A percentile compares a stretch with the other conserved stretches of the same genome.
These are phyloP conservation scores for Phortica okadai DNA, from an alignment of 2,888 invertebrate genomes.

Conservation along the genomic window DNA sequence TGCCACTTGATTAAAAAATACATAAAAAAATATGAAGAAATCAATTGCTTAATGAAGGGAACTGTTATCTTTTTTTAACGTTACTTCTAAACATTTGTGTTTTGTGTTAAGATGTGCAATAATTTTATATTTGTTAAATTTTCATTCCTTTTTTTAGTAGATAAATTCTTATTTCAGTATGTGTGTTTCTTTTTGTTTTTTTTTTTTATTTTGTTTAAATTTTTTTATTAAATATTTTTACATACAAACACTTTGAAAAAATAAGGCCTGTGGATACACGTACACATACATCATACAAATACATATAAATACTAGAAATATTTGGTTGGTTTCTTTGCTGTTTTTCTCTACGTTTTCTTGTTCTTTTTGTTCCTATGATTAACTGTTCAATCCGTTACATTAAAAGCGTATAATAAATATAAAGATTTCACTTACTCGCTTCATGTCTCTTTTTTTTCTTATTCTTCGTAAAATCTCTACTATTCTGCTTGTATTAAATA, in stretches of 20 bases:
- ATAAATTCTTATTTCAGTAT: slow-evolving; percentile 30
- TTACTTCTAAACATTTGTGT: slow-evolving; percentile 16
- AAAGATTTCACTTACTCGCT: neutral
- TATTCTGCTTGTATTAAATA: neutral
- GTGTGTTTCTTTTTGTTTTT: slow-evolving; percentile 41
- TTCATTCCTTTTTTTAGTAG: slow-evolving; percentile 29
- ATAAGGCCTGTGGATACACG: slow-evolving; percentile 76
- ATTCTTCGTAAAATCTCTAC: neutral
- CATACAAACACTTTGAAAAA: slow-evolving; percentile 52
- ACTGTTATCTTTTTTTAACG: neutral
- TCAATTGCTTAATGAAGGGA: too few relatives aligned
- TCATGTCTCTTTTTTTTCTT: neutral
- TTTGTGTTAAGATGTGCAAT: slow-evolving; percentile 29
- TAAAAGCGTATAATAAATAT: neutral
- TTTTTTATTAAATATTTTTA: slow-evolving; percentile 40
- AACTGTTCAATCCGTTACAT: neutral
- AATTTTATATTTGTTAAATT: slow-evolving; percentile 6
- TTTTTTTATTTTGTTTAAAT: slow-evolving; percentile 42
- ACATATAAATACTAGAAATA: slow-evolving; percentile 36
- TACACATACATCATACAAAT: slow-evolving; percentile 51
- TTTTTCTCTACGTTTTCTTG: neutral
- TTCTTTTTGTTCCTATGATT: neutral
- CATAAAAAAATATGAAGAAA: too few relatives aligned
- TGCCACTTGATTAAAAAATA: too few relatives aligned
- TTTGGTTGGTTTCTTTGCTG: slow-evolving; percentile 8